Evolutionary conservation across 2,113 vertebrate genomes (phyloP).

Genomic region (Pycnonotus jocosus): DNA sequence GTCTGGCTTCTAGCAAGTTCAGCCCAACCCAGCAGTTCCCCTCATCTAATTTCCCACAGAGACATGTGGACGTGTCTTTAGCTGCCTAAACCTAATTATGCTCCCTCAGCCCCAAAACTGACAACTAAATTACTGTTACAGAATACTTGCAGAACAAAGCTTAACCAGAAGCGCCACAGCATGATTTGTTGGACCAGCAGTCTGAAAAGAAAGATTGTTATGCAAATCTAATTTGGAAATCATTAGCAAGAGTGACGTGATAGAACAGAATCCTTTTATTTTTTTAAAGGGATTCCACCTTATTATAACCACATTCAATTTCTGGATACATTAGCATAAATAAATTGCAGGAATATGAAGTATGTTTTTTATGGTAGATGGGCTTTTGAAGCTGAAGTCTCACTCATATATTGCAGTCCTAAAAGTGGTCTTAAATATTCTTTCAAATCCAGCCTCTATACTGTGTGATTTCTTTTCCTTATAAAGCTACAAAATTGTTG

Average conservation of each 20-base stretch:
- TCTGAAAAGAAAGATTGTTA: constrained; percentile 18
- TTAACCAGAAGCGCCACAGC: neutral
- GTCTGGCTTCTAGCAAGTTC: neutral
- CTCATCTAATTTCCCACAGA: neutral
- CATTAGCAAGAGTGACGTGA: neutral
- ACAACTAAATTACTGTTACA: constrained; percentile 18
- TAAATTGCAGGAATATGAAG: neutral
- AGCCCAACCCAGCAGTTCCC: neutral
- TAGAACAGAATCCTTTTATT: neutral
- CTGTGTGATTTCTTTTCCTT: neutral
- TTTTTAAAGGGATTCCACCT: neutral
- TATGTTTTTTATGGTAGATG: neutral
- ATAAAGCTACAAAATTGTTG: neutral
- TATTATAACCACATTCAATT: neutral
- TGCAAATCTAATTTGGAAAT: constrained; percentile 30
- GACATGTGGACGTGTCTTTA: neutral
- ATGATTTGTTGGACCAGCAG: constrained; percentile 19
- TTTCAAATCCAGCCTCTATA: neutral
- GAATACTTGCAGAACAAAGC: constrained; percentile 5
- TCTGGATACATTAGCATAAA: neutral
- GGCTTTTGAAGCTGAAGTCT: neutral
- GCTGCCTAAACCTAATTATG: constrained; percentile 8
- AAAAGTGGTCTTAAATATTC: neutral
- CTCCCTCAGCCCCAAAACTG: neutral
- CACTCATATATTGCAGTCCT: neutral